These are phyloP conservation scores for Nettapus auritus DNA, from an alignment of 2,113 vertebrate genomes.

Conservation along the genomic window DNA sequence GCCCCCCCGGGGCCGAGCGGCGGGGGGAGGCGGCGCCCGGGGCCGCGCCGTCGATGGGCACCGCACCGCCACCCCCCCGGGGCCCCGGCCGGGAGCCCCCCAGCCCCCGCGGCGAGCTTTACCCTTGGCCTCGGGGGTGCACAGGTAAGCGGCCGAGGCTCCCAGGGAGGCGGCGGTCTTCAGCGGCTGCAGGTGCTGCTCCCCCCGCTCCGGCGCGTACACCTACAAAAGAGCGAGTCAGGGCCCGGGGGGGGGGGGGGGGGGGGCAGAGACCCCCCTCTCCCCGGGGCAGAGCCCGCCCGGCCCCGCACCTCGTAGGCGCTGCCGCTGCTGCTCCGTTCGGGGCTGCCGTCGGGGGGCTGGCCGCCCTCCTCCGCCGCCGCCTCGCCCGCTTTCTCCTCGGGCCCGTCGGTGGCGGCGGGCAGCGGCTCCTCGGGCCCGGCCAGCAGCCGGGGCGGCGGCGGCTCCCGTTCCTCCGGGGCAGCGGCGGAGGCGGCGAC, in stretches of 20 bases:
- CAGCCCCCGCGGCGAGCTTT: slow-evolving; percentile 1
- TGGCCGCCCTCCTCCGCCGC: slow-evolving; percentile 40
- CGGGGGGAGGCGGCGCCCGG: too few relatives aligned
- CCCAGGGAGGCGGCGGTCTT: slow-evolving; percentile 68
- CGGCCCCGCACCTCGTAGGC: slow-evolving; percentile 70
- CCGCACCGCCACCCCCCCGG: too few relatives aligned
- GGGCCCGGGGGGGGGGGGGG: too few relatives aligned
- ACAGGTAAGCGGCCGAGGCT: slow-evolving; percentile 75
- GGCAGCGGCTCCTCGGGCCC: slow-evolving; percentile 65
- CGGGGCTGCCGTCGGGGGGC: slow-evolving; percentile 76
- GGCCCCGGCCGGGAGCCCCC: not conserved
- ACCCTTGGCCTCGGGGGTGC: slow-evolving; percentile 85
- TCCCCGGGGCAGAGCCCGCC: not conserved
- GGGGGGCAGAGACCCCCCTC: too few relatives aligned
- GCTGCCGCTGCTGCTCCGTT: slow-evolving; percentile 65
- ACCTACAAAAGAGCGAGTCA: slow-evolving; percentile 80
- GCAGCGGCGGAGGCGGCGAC: not conserved
- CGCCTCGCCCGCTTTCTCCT: slow-evolving; percentile 72
- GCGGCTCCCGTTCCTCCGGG: slow-evolving; percentile 3
- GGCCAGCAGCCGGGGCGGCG: slow-evolving; percentile 58
- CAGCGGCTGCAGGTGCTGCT: slow-evolving; percentile 72
- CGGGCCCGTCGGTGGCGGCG: slow-evolving; percentile 50
- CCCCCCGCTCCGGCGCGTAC: slow-evolving; percentile 83
- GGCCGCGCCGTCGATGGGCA: not conserved
- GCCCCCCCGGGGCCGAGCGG: not conserved